Conservation (phyloP, 2,797 vertebrate species). For the Alosa sapidissima region DNA sequence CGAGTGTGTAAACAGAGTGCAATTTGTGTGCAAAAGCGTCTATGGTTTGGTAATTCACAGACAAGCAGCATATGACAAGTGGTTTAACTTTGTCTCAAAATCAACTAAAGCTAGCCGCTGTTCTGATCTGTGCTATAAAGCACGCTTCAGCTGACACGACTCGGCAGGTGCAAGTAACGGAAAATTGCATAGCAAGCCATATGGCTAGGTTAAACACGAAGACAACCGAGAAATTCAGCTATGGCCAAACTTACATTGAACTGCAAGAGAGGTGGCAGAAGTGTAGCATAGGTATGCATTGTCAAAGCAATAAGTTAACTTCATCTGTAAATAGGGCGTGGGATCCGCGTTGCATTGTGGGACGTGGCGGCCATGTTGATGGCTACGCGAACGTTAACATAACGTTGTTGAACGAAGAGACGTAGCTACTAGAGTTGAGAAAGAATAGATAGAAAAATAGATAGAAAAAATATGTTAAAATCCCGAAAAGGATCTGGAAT, state of each 20-base stretch:
- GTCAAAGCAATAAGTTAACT: neutral
- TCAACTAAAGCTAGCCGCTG: neutral
- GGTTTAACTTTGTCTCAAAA: neutral
- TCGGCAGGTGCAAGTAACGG: neutral
- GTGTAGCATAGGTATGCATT: neutral
- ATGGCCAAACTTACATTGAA: neutral
- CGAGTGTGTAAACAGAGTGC: neutral
- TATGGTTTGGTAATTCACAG: neutral
- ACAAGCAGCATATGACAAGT: neutral
- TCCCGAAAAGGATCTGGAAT: no score
- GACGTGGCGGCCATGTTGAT: no score
- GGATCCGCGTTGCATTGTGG: no score
- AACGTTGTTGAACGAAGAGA: no score
- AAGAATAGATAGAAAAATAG: no score
- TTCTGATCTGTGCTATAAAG: neutral
- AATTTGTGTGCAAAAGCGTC: neutral
- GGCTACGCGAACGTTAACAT: no score
- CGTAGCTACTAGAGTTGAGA: no score
- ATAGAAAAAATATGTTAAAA: no score
- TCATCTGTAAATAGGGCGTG: no score
- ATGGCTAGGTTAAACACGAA: neutral
- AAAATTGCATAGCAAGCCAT: slow-evolving; percentile 5
- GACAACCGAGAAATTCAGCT: neutral
- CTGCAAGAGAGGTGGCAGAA: neutral
- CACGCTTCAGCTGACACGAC: neutral